phyloP scores from a whole-genome alignment of 2,113 vertebrate genomes.

The Rhynchomys soricoides region DNA sequence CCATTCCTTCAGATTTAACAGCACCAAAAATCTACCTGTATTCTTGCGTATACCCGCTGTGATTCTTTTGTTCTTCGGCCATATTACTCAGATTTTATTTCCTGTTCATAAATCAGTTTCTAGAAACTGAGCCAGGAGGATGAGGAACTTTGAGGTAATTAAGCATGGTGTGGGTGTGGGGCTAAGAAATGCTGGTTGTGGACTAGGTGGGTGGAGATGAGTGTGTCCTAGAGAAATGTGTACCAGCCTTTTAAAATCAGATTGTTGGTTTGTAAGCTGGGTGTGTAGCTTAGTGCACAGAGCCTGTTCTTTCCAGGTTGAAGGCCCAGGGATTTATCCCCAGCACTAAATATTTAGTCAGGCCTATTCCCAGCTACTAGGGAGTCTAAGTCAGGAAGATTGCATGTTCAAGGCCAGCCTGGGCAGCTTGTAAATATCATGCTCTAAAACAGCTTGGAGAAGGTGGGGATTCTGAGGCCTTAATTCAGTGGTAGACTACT shows the following conservation, averaged over 20 bases:
- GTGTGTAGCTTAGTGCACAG: background rate
- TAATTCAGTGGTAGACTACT: background rate
- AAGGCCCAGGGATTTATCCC: background rate
- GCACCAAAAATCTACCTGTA: background rate
- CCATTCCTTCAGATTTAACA: background rate
- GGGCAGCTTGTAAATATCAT: background rate
- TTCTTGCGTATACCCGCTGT: background rate
- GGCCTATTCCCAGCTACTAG: background rate
- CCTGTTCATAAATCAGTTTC: conserved; percentile 21
- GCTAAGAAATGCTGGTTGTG: conserved; percentile 45
- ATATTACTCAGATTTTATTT: conserved; percentile 13
- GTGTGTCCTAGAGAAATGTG: conserved; percentile 35
- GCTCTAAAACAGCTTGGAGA: background rate
- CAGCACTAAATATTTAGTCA: background rate
- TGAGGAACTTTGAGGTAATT: background rate
- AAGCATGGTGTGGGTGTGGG: conserved; percentile 42
- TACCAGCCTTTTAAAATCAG: conserved; percentile 13
- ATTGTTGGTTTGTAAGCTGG: background rate
- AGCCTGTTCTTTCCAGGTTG: background rate
- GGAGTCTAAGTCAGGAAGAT: background rate
- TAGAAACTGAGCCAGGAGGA: background rate
- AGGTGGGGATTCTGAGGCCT: background rate
- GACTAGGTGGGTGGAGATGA: conserved; percentile 58
- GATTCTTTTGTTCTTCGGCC: background rate
- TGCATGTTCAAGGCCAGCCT: background rate